A percentile compares a stretch with the other conserved stretches of the same genome.
Evolutionary conservation across 2,113 vertebrate genomes (phyloP).

Genomic region (Scophthalmus maximus): DNA sequence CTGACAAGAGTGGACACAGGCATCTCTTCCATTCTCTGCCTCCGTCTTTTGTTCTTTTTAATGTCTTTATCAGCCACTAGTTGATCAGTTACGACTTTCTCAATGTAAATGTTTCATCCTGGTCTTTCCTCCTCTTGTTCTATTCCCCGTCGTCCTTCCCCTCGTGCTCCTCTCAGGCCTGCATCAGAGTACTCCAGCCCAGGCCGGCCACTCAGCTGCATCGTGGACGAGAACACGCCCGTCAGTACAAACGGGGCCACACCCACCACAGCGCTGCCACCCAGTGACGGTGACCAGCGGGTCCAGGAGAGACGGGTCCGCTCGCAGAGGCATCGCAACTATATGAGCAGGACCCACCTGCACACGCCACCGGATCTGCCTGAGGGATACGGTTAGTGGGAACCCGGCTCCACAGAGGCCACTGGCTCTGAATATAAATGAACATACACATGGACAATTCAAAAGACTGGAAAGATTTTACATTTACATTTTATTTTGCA

Average conservation of each 20-base stretch:
- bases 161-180: slow-evolving; percentile 80
- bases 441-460: no score
- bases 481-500: no score
- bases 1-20: slow-evolving; percentile 18
- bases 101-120: not conserved
- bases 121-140: no score
- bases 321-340: slow-evolving; percentile 97
- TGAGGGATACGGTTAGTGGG: slow-evolving; percentile 93
- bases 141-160: not conserved
- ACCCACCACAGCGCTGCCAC: slow-evolving; percentile 82
- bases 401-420: not conserved
- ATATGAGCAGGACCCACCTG: slow-evolving; percentile 99
- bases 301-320: slow-evolving; percentile 92
- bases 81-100: no score
- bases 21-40: slow-evolving; percentile 1
- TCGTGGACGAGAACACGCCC: slow-evolving; percentile 97
- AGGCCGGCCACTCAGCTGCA: slow-evolving; percentile 94
- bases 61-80: slow-evolving; percentile 7
- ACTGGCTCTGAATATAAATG: no score
- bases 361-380: slow-evolving; percentile 97
- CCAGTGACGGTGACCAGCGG: slow-evolving; percentile 87
- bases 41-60: not conserved
- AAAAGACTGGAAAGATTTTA: no score
- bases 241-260: slow-evolving; percentile 92
- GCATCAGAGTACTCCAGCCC: slow-evolving; percentile 98